Base-by-base conservation (phyloP, 2,888 invertebrate species). In the Plemyria rubiginata region DNA sequence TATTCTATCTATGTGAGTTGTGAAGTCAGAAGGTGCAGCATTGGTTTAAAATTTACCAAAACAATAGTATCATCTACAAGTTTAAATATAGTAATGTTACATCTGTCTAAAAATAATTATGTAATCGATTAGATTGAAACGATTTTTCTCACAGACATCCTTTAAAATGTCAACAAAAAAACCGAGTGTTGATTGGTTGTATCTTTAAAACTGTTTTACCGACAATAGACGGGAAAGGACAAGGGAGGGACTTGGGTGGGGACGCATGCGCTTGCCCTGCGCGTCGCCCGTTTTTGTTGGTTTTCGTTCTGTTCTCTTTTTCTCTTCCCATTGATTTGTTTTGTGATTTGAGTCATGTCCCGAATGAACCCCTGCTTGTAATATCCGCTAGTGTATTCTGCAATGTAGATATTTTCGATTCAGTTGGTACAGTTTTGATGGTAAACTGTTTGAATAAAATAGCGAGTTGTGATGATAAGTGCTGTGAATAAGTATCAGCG, bases 381-480 rank as follows among this genome's bases (percentile, higher is more conserved):
- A 70, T 80, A 84, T 77, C 80, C 80, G 87, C 87, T 88, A 88
- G 86, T 88, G 85, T 87, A 86, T 88, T 87, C 88, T 90, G 3
- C 3, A 2, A 84, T 74, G 77, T 90, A 90, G 76, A 68, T 82
- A 79, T 74, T 82, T 81, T 75, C 75, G 72, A 76, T 78, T 76
- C 75, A 80, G 76, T 75, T 72, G 77, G 75, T 72, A 75, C 45
- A 45, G 45, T 45, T 85, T 90, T 82, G 75, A 91, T 92, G 92
- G 85, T 91, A 91, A 81, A 78, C 76, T 85, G 82, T 79, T 77
- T 77, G 73, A 75, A 81, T 80, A 63, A 83, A 84, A 84, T 13
- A 80, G 83, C 81, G 85, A 85, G 89, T 90, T 92, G 92, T 92
- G 92, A 92, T 92, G 92, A 88, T 89, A 92, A 90, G 92, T 92